These are phyloP conservation scores for Physocephala rufipes DNA, from an alignment of 2,888 invertebrate genomes.

Conservation along the genomic window DNA sequence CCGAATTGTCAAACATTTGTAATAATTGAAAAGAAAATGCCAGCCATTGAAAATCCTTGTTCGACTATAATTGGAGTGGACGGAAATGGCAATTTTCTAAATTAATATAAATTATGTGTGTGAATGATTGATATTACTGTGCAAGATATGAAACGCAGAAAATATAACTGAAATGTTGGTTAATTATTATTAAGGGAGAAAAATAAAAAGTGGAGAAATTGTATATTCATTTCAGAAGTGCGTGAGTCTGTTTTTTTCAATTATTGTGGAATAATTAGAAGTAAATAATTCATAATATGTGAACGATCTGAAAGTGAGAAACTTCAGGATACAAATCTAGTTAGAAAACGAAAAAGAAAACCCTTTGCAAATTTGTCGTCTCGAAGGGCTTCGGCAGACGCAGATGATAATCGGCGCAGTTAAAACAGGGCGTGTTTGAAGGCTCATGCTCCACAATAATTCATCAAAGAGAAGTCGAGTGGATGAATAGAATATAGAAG, in stretches of 20 bases:
- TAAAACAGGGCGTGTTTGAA: conserved; percentile 58
- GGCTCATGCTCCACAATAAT: neutral
- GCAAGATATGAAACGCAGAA: neutral
- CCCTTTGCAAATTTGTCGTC: neutral
- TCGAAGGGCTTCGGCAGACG: conserved; percentile 19
- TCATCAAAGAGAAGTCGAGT: neutral
- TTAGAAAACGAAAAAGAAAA: neutral
- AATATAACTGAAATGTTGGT: neutral
- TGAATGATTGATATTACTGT: neutral
- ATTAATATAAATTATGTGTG: conserved; percentile 1
- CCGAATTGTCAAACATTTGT: neutral
- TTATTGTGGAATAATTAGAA: too few relatives aligned
- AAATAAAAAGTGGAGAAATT: too few relatives aligned
- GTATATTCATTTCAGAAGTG: too few relatives aligned
- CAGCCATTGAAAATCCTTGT: conserved; percentile 24
- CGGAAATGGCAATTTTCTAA: conserved; percentile 4
- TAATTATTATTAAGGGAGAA: too few relatives aligned
- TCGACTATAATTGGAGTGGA: neutral
- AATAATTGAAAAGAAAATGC: conserved; percentile 17
- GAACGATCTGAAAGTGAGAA: too few relatives aligned
- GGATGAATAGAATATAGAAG: neutral
- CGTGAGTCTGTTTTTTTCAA: too few relatives aligned
- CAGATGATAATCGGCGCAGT: conserved; percentile 41
- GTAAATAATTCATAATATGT: too few relatives aligned
- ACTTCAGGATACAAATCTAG: neutral